phyloP scores from a whole-genome alignment of 2,888 invertebrate species.

The Labia minor region DNA sequence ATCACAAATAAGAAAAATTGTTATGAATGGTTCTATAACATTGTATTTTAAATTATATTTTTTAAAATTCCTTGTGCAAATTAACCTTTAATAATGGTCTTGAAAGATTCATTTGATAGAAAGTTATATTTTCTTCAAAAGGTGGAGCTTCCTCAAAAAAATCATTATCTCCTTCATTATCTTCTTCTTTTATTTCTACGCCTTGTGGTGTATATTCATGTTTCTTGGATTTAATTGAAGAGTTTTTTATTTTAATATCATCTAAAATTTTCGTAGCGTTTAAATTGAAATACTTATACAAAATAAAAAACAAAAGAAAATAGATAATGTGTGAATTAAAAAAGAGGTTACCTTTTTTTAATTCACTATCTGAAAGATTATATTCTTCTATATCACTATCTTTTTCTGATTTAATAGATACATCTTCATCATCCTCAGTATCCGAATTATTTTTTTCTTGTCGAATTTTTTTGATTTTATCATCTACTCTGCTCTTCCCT shows the following conservation, averaged over 20 bases:
- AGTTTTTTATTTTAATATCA: conserved; percentile 54
- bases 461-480: conserved; percentile 60
- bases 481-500: conserved; percentile 69
- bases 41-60: background rate
- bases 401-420: conserved; percentile 29
- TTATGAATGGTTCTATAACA: background rate
- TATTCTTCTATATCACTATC: conserved; percentile 47
- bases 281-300: no score
- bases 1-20: background rate
- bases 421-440: conserved; percentile 6
- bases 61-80: background rate
- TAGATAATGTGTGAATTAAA: background rate
- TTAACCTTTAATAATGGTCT: conserved; percentile 74
- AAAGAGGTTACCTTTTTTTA: conserved; percentile 42
- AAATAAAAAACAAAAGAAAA: no score
- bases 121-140: conserved; percentile 53
- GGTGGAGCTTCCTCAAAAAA: conserved; percentile 55
- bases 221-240: conserved; percentile 33
- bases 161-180: conserved; percentile 31
- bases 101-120: conserved; percentile 94
- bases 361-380: conserved; percentile 65
- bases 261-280: no score
- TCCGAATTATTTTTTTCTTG: conserved; percentile 39
- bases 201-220: conserved; percentile 35
- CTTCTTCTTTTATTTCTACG: conserved; percentile 25